Evolutionary conservation across 2,113 vertebrate genomes (phyloP), one percentile per base, ranked within the genome.

Genomic region (Anarrhichthys ocellatus): DNA sequence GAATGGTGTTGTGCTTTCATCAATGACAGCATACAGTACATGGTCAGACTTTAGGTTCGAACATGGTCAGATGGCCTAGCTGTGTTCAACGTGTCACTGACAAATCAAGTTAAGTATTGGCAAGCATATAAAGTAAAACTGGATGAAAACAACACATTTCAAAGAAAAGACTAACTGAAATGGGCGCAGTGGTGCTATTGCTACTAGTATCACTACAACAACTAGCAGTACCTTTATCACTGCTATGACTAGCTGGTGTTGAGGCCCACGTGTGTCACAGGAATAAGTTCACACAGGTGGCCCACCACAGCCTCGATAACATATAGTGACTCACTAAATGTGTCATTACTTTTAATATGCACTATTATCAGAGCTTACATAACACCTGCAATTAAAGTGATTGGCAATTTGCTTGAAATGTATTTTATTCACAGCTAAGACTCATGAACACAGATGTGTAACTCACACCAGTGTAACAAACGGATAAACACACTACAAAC

Each of bases 341-440:
- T 76, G 56, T 52, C 10, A 78, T 70, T 66, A 27, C 24, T n/a
- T 80, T 76, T 71, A 84, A 44, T 38, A n/a, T 15, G 67, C 52
- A 78, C 46, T 22, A 36, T 46, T 20, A 68, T 78, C 24, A 56
- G 18, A 52, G 10, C 66, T 61, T 58, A 34, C 50, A 59, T 6
- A 59, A 76, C 27, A 69, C 62, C 40, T 18, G 17, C 8, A 61
- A 65, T 80, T 44, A 72, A 52, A 61, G 24, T 73, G 9, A 77
- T 27, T 73, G 54, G 13, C 46, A 42, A 24, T 67, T 61, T 68
- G 36, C 44, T 74, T 34, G 14, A 70, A 72, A 54, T 62, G 29
- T 66, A n/a, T 42, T 73, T 73, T 15, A 67, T 79, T 73, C 15
- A 65, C 11, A 40, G 65, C 7, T 52, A 44, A 27, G 32, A 56